Evolutionary conservation across 2,113 vertebrate genomes (phyloP), one percentile per base, ranked within the genome.

Genomic region (Elachura formosa): DNA sequence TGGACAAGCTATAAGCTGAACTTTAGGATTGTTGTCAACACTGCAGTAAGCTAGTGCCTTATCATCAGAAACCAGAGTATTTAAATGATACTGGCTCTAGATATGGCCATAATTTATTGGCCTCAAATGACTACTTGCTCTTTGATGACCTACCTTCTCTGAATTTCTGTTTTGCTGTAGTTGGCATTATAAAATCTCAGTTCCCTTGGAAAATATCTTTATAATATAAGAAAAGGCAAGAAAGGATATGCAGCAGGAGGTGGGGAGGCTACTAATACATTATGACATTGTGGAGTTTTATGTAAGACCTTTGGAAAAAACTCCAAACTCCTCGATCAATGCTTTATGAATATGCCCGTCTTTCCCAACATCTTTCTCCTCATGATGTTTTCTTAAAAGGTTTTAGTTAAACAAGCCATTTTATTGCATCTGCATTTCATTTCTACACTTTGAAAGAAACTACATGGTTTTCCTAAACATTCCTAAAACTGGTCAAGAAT

Each of bases 11-110:
- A 89, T 89, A 94, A 89, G 23, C 71, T 33, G 74, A 92, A 83
- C 88, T 84, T 93, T 36, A 72, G 90, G 84, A 94, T 62, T 81
- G 72, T 80, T 97, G 96, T 97, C 97, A 97, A 82, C 89, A 55
- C 46, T 64, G 77, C 62, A 88, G 92, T 93, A 94, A 96, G 80
- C 71, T 48, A 63, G 71, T 55, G 48, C 91, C 97, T 96, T 95
- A 96, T 97, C 94, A 96, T 96, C 93, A 95, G 95, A 97, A 97
- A 95, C 75, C 77, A 96, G 72, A 96, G 91, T 89, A 89, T 92
- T 97, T 96, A 98, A 96, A 96, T 84, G 89, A 94, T 93, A 87
- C 90, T 74, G 76, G 88, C 90, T 93, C 66, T 63, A 89, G 77
- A 77, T 92, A 79, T 34, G 61, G 79, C 54, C 87, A 89, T 96